Percentiles rank a stretch among this genome's conserved stretches.
Conservation (phyloP, 1,140 invertebrate species). For the Caenorhabditis latens region DNA sequence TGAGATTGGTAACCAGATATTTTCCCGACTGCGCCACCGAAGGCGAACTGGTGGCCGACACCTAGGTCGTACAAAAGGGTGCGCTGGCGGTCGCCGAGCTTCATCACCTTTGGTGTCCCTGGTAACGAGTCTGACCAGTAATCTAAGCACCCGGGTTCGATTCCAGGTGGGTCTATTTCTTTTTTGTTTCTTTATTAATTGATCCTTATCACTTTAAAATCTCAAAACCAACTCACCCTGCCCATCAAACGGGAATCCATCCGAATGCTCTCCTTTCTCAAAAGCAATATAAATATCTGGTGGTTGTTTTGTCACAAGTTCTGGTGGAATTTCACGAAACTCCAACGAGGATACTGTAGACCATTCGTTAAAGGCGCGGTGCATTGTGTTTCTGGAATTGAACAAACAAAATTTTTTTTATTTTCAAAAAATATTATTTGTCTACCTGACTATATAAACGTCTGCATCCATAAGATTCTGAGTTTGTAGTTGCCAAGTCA, state of each 20-base stretch:
- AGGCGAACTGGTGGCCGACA: too few relatives aligned
- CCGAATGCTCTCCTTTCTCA: constrained; percentile 71
- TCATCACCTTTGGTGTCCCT: too few relatives aligned
- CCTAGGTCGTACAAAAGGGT: too few relatives aligned
- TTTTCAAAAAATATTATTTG: too few relatives aligned
- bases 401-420: background rate
- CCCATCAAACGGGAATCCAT: constrained; percentile 75
- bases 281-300: constrained; percentile 70
- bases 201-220: too few relatives aligned
- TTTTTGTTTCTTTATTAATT: too few relatives aligned
- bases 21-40: too few relatives aligned
- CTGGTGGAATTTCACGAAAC: constrained; percentile 68
- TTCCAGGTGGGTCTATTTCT: too few relatives aligned
- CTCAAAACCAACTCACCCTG: constrained; percentile 57
- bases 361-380: constrained; percentile 75
- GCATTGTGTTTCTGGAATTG: constrained; percentile 74
- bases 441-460: constrained; percentile 57
- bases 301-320: constrained; percentile 7
- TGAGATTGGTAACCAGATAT: too few relatives aligned
- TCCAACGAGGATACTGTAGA: constrained; percentile 69
- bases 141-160: too few relatives aligned
- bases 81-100: too few relatives aligned
- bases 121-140: too few relatives aligned
- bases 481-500: constrained; percentile 52
- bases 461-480: constrained; percentile 52